A percentile compares a stretch with the other conserved stretches of the same genome.
These are phyloP conservation scores for Cheilosia vulpina DNA, from an alignment of 2,888 invertebrate species.

Conservation along the genomic window DNA sequence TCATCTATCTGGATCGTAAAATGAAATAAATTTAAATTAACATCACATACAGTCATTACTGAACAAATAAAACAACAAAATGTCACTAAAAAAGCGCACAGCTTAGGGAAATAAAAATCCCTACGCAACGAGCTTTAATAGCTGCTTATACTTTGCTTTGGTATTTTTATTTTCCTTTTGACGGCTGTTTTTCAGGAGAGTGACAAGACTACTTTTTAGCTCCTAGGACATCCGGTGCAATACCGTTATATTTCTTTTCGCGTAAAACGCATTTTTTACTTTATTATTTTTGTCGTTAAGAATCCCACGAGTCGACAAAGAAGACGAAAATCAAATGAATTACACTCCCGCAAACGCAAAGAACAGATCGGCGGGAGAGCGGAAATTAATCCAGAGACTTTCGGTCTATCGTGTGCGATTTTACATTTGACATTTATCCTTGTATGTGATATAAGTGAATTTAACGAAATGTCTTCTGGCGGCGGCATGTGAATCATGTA, in stretches of 20 bases:
- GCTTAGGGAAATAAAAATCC: constrained; percentile 12
- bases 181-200: not conserved
- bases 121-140: constrained; percentile 5
- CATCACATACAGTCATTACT: constrained; percentile 29
- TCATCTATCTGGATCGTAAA: not conserved
- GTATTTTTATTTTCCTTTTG: not conserved
- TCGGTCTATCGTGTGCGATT: constrained; percentile 28
- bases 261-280: constrained; percentile 28
- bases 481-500: constrained; percentile 10
- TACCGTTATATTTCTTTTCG: constrained; percentile 38
- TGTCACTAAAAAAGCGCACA: constrained; percentile 9
- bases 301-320: constrained; percentile 24
- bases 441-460: constrained; percentile 11
- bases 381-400: constrained; percentile 15
- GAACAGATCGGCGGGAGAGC: not conserved
- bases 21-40: constrained; percentile 51
- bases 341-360: not conserved
- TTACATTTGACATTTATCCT: constrained; percentile 42
- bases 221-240: constrained; percentile 59
- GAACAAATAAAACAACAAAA: not conserved
- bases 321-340: not conserved
- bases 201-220: not conserved
- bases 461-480: not conserved
- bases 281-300: constrained; percentile 54
- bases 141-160: not conserved